These are phyloP conservation scores for Steinernema hermaphroditum DNA, from an alignment of 2,888 invertebrate species.

Conservation along the genomic window DNA sequence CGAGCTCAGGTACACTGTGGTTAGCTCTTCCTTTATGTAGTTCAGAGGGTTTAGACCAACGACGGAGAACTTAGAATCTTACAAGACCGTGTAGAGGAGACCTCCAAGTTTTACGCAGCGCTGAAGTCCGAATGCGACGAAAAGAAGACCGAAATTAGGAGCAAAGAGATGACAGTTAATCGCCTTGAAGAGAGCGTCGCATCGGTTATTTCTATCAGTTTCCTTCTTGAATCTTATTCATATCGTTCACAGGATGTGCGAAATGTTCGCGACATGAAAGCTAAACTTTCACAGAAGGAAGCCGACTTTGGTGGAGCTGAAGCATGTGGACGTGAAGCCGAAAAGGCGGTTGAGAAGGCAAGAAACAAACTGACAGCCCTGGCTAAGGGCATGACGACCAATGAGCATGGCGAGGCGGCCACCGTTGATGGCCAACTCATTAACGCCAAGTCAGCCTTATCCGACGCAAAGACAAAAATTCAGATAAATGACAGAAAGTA, in stretches of 20 bases:
- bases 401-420: slow-evolving; percentile 76
- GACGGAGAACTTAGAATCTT: background rate
- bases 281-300: slow-evolving; percentile 21
- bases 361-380: slow-evolving; percentile 78
- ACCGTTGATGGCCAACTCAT: slow-evolving; percentile 83
- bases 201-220: too few species aligned
- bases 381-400: slow-evolving; percentile 79
- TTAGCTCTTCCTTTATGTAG: too few species aligned
- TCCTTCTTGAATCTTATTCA: too few species aligned
- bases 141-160: background rate
- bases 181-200: background rate
- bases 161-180: background rate
- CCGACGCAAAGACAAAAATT: background rate
- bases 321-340: slow-evolving; percentile 74
- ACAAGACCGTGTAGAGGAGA: background rate
- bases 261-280: background rate
- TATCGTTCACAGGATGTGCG: too few species aligned
- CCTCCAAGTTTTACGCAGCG: background rate
- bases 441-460: background rate
- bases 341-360: slow-evolving; percentile 74
- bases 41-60: background rate
- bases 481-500: background rate
- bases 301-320: slow-evolving; percentile 71
- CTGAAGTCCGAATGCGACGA: background rate
- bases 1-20: background rate